Evolutionary conservation across 35 echinoderm and acorn worm genomes (phyloP).

Genomic region (Strongylocentrotus purpuratus): DNA sequence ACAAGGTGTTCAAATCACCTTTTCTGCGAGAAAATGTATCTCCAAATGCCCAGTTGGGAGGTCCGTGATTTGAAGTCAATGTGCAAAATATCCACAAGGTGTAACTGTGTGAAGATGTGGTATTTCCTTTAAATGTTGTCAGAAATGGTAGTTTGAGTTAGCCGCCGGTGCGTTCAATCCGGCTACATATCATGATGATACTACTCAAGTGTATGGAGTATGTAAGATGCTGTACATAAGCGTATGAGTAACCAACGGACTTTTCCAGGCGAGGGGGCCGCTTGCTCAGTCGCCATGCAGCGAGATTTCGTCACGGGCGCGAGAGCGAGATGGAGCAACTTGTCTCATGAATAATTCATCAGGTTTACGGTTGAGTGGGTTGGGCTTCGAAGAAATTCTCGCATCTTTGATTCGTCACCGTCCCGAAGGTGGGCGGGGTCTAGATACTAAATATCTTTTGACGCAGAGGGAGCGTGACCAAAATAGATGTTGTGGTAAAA

Average conservation of each 20-base stretch:
- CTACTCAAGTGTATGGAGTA: too few relatives aligned
- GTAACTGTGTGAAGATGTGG: not conserved
- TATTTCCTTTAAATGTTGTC: not conserved
- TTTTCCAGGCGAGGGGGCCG: not conserved
- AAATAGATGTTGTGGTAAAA: not conserved
- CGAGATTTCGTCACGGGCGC: not conserved
- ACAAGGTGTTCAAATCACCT: not conserved
- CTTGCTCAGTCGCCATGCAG: not conserved
- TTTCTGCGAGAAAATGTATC: not conserved
- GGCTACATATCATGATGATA: too few relatives aligned
- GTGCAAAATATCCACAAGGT: not conserved
- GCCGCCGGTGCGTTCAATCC: not conserved
- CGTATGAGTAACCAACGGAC: not conserved
- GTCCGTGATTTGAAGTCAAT: not conserved
- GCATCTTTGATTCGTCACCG: not conserved
- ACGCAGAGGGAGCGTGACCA: not conserved
- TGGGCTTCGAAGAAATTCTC: constrained; percentile 6
- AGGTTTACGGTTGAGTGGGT: constrained; percentile 22
- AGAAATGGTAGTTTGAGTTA: not conserved
- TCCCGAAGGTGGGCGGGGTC: not conserved
- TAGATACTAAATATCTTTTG: not conserved
- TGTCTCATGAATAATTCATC: not conserved
- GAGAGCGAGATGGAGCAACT: not conserved
- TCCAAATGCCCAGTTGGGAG: not conserved
- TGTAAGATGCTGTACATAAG: not conserved